Percentiles rank a stretch among this genome's conserved stretches.
phyloP scores from a whole-genome alignment of 2,888 invertebrate species.

The Micoletzkya japonica region DNA sequence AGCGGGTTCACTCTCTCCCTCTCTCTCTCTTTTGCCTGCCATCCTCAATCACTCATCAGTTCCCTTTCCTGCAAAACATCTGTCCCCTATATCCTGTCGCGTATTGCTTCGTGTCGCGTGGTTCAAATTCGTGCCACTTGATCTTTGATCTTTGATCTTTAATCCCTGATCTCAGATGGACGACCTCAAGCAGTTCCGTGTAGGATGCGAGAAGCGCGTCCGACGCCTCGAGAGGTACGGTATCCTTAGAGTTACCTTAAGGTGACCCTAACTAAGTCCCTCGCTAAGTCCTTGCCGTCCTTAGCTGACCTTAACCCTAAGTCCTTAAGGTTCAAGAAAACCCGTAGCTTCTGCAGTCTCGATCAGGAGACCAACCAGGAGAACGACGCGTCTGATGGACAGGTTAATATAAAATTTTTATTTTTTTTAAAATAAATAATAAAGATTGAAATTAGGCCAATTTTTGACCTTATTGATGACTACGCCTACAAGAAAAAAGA shows the following conservation, averaged over 20 bases:
- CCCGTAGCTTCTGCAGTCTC: slow-evolving; percentile 57
- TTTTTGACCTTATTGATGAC: too few species aligned
- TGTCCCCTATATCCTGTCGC: neutral
- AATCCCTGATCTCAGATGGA: slow-evolving; percentile 34
- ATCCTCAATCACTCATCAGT: neutral
- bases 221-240: slow-evolving; percentile 52
- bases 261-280: neutral
- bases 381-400: slow-evolving; percentile 23
- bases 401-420: neutral
- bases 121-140: neutral
- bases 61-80: neutral
- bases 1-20: slow-evolving; percentile 1
- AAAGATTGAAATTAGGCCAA: neutral
- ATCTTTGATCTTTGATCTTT: neutral
- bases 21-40: neutral
- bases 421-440: too few species aligned
- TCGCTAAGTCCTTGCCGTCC: neutral
- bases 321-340: slow-evolving; percentile 52
- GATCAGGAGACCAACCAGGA: slow-evolving; percentile 34
- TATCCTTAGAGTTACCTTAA: neutral
- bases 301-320: neutral
- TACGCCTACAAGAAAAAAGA: too few species aligned
- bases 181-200: slow-evolving; percentile 49
- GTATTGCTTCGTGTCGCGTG: neutral
- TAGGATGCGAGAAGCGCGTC: slow-evolving; percentile 52